Evolutionary conservation across 2,888 invertebrate species (phyloP).

Genomic region (Conus canariensis): DNA sequence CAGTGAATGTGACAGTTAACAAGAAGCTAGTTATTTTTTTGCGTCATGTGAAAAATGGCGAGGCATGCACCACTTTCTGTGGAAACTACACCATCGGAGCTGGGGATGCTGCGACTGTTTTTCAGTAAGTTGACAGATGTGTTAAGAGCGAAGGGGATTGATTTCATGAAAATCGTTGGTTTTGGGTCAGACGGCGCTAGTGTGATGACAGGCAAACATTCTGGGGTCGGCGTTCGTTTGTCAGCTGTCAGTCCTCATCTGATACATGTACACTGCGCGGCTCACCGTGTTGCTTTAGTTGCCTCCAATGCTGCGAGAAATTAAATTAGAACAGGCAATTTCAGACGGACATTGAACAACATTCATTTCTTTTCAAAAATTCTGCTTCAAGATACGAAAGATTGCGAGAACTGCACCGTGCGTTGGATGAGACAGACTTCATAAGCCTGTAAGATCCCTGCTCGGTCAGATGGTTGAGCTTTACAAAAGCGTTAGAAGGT

Average conservation of each 20-base stretch:
- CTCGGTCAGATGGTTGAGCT: neutral
- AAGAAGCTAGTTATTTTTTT: neutral
- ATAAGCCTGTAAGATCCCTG: neutral
- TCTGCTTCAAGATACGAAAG: neutral
- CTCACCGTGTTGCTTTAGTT: neutral
- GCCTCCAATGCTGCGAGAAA: neutral
- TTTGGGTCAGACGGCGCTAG: neutral
- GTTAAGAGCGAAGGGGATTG: neutral
- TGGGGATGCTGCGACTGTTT: neutral
- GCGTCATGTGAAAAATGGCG: neutral
- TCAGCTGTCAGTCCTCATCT: too few relatives aligned
- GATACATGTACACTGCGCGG: neutral
- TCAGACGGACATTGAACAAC: neutral
- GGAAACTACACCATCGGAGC: neutral
- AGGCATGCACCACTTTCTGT: neutral
- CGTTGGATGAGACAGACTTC: neutral
- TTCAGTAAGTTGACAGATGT: neutral
- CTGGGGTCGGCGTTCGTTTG: neutral
- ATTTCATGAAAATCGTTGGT: neutral
- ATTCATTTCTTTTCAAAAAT: neutral
- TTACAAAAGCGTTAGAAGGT: neutral
- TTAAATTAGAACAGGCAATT: neutral
- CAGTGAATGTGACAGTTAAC: neutral
- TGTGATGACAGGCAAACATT: neutral
- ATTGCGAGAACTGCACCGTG: neutral